Evolutionary conservation across 2,888 invertebrate genomes (phyloP).

Genomic region (Elysia crispata): DNA sequence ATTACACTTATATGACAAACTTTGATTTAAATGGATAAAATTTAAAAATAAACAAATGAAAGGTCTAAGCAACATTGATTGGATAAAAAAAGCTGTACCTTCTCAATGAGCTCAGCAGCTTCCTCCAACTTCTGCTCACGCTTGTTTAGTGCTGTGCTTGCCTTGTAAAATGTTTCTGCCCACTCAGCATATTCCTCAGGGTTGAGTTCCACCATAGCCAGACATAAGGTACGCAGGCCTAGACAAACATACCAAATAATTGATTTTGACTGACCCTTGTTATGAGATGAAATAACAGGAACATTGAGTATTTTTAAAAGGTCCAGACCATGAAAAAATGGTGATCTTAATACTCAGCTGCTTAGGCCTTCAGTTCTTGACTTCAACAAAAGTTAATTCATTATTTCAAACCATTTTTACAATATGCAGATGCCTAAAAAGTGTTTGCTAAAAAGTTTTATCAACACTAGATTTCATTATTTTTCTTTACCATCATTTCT

Average conservation of each 20-base stretch:
- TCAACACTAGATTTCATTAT: too few species aligned
- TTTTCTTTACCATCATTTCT: too few species aligned
- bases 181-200: slow-evolving; percentile 85
- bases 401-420: too few species aligned
- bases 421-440: too few species aligned
- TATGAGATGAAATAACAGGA: too few species aligned
- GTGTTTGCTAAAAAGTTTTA: too few species aligned
- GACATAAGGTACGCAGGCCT: slow-evolving; percentile 92
- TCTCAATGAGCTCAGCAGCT: slow-evolving; percentile 94
- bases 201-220: slow-evolving; percentile 90
- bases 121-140: slow-evolving; percentile 93
- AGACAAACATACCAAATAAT: slow-evolving; percentile 28
- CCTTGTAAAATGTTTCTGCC: slow-evolving; percentile 87
- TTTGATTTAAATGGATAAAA: neutral
- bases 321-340: too few species aligned
- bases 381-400: too few species aligned
- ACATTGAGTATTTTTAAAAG: too few species aligned
- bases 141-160: slow-evolving; percentile 88
- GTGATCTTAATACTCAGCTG: too few species aligned
- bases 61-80: neutral
- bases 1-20: neutral
- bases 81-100: slow-evolving; percentile 60
- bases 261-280: too few species aligned
- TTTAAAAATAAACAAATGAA: neutral
- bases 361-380: too few species aligned